These are phyloP conservation scores for Drosophila biarmipes DNA, from an alignment of 1,140 invertebrate species.

Conservation along the genomic window DNA sequence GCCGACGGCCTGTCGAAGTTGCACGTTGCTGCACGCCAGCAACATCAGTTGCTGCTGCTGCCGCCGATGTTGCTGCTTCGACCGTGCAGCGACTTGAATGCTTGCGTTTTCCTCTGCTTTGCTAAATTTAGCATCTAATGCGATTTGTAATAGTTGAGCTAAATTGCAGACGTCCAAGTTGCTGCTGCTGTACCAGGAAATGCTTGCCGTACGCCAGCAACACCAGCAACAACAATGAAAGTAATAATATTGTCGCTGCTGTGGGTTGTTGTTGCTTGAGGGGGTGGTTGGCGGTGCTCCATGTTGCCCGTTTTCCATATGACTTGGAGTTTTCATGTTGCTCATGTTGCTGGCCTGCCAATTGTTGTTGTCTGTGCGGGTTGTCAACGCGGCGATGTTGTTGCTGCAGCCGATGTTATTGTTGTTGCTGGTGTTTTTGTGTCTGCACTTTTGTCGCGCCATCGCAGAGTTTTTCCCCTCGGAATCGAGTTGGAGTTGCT, in stretches of 20 bases:
- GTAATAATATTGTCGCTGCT: slow-evolving; percentile 73
- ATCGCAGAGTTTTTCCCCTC: slow-evolving; percentile 32
- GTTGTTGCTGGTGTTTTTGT: slow-evolving; percentile 28
- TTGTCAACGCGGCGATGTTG: slow-evolving; percentile 59
- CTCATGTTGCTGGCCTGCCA: slow-evolving; percentile 52
- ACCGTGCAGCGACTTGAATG: slow-evolving; percentile 19
- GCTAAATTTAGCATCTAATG: slow-evolving; percentile 81
- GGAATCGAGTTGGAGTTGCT: slow-evolving; percentile 12
- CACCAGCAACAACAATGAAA: slow-evolving; percentile 55
- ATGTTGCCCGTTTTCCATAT: slow-evolving; percentile 61
- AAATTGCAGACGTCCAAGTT: slow-evolving; percentile 64
- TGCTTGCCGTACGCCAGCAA: slow-evolving; percentile 54
- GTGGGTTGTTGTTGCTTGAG: slow-evolving; percentile 40
- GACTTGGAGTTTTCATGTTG: slow-evolving; percentile 58
- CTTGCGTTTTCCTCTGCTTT: slow-evolving; percentile 22
- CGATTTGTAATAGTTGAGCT: slow-evolving; percentile 80
- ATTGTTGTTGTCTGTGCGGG: slow-evolving; percentile 38
- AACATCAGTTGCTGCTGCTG: not conserved
- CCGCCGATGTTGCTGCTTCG: slow-evolving; percentile 4
- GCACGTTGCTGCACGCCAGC: slow-evolving; percentile 2
- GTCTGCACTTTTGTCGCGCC: slow-evolving; percentile 62
- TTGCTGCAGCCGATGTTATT: slow-evolving; percentile 21
- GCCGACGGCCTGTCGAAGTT: slow-evolving; percentile 46
- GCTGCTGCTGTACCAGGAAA: slow-evolving; percentile 75
- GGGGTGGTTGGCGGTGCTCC: slow-evolving; percentile 29